Percentiles rank a stretch among this genome's conserved stretches.
Evolutionary conservation across 2,888 invertebrate genomes (phyloP).

Genomic region (Mimas tiliae): DNA sequence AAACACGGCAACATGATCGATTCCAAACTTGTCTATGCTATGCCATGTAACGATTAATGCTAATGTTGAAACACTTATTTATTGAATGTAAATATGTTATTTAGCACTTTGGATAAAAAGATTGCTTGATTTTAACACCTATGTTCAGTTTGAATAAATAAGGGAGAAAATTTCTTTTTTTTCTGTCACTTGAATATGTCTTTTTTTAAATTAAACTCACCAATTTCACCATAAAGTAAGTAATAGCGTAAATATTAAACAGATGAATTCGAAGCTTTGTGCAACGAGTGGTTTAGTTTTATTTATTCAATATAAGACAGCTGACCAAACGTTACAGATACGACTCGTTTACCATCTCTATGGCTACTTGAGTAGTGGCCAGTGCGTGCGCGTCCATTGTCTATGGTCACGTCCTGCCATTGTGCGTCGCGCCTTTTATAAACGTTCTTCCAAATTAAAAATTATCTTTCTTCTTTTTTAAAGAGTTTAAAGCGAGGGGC

Average conservation of each 20-base stretch:
- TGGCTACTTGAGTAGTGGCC: constrained; percentile 28
- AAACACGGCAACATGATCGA: constrained; percentile 22
- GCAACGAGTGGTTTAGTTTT: constrained; percentile 32
- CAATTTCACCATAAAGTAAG: neutral
- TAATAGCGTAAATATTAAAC: constrained; percentile 9
- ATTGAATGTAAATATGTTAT: neutral
- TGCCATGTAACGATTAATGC: neutral
- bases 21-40: neutral
- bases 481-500: constrained; percentile 37
- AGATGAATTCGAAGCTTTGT: constrained; percentile 22
- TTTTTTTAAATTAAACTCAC: neutral
- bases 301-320: constrained; percentile 52
- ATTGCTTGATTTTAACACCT: neutral
- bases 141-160: neutral
- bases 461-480: constrained; percentile 34
- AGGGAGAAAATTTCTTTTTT: neutral
- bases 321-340: constrained; percentile 64
- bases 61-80: neutral
- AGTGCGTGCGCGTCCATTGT: constrained; percentile 59
- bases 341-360: constrained; percentile 40
- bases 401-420: constrained; percentile 74
- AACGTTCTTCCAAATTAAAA: constrained; percentile 30
- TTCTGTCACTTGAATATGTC: neutral
- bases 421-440: constrained; percentile 22
- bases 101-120: neutral